Conservation (phyloP, 2,797 vertebrate genomes). For the Fratercula arctica region DNA sequence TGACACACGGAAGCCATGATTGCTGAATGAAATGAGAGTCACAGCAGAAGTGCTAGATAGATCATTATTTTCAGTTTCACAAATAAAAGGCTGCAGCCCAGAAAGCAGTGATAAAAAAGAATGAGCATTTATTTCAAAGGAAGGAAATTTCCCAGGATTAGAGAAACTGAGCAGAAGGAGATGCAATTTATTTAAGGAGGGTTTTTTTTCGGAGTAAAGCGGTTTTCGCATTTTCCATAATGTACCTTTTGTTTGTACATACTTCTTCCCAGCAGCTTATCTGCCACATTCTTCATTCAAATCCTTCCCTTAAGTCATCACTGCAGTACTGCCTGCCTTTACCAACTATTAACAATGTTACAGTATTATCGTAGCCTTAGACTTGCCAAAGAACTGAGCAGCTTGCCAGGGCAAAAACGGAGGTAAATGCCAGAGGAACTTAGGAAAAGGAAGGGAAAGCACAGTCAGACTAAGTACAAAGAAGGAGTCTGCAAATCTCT, state of each 20-base stretch:
- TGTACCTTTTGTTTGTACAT: neutral
- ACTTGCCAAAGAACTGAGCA: neutral
- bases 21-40: neutral
- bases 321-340: neutral
- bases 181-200: neutral
- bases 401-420: neutral
- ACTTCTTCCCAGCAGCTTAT: neutral
- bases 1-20: neutral
- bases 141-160: neutral
- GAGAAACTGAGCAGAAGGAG: neutral
- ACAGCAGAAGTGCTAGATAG: neutral
- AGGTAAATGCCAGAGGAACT: neutral
- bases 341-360: neutral
- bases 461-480: neutral
- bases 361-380: neutral
- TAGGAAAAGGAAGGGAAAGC: neutral
- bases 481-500: neutral
- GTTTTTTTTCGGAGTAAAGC: neutral
- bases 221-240: neutral
- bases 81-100: neutral
- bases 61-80: neutral
- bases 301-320: neutral
- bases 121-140: neutral
- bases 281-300: neutral
- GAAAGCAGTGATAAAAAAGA: neutral